phyloP scores from a whole-genome alignment of 2,113 vertebrate genomes.

The Rattus rattus region DNA sequence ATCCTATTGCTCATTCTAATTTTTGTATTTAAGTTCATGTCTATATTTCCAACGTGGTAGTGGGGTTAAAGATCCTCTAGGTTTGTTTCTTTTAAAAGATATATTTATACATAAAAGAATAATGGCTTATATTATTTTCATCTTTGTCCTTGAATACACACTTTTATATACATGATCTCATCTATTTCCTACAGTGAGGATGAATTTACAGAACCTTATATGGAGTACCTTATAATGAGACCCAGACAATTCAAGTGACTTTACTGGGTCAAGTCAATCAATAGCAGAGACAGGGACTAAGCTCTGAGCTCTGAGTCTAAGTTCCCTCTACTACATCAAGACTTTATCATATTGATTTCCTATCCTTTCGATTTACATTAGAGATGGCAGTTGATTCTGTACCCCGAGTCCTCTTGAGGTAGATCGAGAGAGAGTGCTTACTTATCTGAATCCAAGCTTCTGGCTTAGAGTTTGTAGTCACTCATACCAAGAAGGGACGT shows the following conservation, averaged over 20 bases:
- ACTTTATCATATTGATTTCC: constrained; percentile 56
- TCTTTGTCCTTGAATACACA: neutral
- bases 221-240: constrained; percentile 19
- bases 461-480: neutral
- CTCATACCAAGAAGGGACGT: neutral
- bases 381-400: neutral
- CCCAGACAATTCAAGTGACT: neutral
- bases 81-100: neutral
- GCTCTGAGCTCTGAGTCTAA: constrained; percentile 26
- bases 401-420: neutral
- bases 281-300: constrained; percentile 46
- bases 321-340: constrained; percentile 28
- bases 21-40: neutral
- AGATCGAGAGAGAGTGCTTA: neutral
- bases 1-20: neutral
- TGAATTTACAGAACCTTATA: neutral
- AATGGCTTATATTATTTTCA: neutral
- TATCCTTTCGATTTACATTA: constrained; percentile 57
- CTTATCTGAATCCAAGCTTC: neutral
- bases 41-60: neutral
- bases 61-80: neutral
- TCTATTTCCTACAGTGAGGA: neutral
- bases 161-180: neutral
- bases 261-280: constrained; percentile 34
- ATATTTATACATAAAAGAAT: constrained; percentile 21